Evolutionary conservation across 2,113 vertebrate species (phyloP).

Genomic region (Colistium nudipinnis): DNA sequence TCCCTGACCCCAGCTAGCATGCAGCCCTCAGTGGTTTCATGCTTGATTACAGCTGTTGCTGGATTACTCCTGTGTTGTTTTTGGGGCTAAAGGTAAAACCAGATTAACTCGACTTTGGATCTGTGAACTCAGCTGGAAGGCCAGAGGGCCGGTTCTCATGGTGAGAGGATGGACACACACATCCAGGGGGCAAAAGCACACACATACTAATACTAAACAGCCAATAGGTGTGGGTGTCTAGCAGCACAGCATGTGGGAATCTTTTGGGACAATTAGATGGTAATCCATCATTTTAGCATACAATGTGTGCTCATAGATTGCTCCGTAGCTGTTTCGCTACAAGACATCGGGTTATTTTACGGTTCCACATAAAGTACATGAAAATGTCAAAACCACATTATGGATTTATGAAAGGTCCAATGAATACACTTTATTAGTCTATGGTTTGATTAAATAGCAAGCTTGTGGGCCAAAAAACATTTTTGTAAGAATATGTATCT

Average conservation of each 20-base stretch:
- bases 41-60: slow-evolving; percentile 75
- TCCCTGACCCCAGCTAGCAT: slow-evolving; percentile 65
- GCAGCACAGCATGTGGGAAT: neutral
- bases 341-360: no score
- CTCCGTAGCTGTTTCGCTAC: no score
- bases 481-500: no score
- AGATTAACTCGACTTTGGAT: slow-evolving; percentile 79
- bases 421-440: no score
- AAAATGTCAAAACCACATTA: no score
- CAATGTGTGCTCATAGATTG: no score
- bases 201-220: slow-evolving; percentile 2
- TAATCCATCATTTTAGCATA: no score
- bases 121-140: slow-evolving; percentile 81
- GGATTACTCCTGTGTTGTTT: slow-evolving; percentile 78
- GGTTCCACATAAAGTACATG: no score
- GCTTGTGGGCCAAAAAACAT: no score
- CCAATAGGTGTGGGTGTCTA: neutral
- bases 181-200: slow-evolving; percentile 8
- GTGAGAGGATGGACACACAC: slow-evolving; percentile 58
- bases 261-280: no score
- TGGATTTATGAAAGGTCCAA: no score
- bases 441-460: no score
- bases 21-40: slow-evolving; percentile 68
- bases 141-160: slow-evolving; percentile 71
- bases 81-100: slow-evolving; percentile 77